Evolutionary conservation across 2,113 vertebrate species (phyloP), one percentile per base, ranked within the genome.

Genomic region (Antechinus stuartii): DNA sequence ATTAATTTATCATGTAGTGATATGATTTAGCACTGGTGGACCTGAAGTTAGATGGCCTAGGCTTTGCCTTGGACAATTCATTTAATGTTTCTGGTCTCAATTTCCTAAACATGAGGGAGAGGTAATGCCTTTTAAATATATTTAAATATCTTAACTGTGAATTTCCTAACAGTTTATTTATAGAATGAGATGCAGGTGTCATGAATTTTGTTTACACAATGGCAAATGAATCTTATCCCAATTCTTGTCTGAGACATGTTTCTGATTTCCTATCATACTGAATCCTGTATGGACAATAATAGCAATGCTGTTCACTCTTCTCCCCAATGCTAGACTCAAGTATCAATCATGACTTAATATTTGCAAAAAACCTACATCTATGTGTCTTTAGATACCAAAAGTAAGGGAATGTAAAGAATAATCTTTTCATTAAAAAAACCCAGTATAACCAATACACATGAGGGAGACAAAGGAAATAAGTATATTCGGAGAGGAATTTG

Each of bases 181-280:
- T 49, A 46, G 57, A 91, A 61, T n/a, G 19, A 84, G 54, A 52
- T 10, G 84, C 47, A 49, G 89, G 90, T 42, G n/a, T 54, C 42
- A 76, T 9, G 93, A 93, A 57, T 91, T 10, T 54, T 92, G 8
- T 90, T 91, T 93, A 46, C 92, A 90, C 5, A 61, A 92, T 93
- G 92, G 35, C 42, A 54, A 89, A 89, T 91, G 93, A 68, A 89
- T 94, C 35, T 26, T 47, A 94, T 54, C 23, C 57, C 57, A 54
- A 23, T 56, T 92, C 35, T 46, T 91, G 35, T n/a, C 53, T 91
- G 30, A 61, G n/a, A 84, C 22, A 89, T 84, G 57, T 57, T 55
- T 68, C 91, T 55, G 50, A 92, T 54, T 52, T n/a, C 52, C 14
- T 35, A 49, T 89, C 12, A 8, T n/a, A 46, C 1, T 50, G 46